phyloP scores from a whole-genome alignment of 2,888 invertebrate species.

The Neuroscelio doddi region DNA sequence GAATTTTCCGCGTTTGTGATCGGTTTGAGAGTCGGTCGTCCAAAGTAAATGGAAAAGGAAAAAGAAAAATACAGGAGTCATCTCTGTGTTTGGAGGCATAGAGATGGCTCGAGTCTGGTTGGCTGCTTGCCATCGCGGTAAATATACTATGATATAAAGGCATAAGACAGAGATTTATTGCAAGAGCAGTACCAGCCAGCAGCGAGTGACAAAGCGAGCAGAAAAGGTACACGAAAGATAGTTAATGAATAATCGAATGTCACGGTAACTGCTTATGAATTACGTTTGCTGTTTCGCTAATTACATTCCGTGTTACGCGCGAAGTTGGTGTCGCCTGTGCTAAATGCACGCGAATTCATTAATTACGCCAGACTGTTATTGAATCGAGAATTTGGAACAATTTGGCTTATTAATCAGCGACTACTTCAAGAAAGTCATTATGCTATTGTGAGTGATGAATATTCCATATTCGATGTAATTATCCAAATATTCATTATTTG shows the following conservation, averaged over 20 bases:
- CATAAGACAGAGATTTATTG: constrained; percentile 54
- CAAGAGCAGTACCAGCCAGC: constrained; percentile 26
- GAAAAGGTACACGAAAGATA: constrained; percentile 29
- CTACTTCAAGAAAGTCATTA: constrained; percentile 17
- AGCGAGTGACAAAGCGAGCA: constrained; percentile 26
- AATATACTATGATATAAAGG: constrained; percentile 53
- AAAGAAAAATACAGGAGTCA: constrained; percentile 22
- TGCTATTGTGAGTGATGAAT: background rate
- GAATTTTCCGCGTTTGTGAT: background rate
- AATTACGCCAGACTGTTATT: constrained; percentile 29
- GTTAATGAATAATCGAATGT: constrained; percentile 45
- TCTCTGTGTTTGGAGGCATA: constrained; percentile 18
- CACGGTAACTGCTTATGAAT: constrained; percentile 37
- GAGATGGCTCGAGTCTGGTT: constrained; percentile 45
- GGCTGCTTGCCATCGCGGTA: constrained; percentile 53
- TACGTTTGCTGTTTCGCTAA: constrained; percentile 29
- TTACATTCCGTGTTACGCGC: constrained; percentile 34
- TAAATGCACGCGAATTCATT: constrained; percentile 28
- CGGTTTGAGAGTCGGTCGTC: background rate
- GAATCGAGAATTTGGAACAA: constrained; percentile 30
- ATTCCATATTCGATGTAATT: background rate
- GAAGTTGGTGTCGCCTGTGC: constrained; percentile 36
- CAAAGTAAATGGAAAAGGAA: constrained; percentile 1
- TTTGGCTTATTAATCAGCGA: constrained; percentile 40
- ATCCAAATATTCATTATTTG: background rate